These are phyloP conservation scores for Thera britannica DNA, from an alignment of 2,888 invertebrate genomes.

Conservation along the genomic window DNA sequence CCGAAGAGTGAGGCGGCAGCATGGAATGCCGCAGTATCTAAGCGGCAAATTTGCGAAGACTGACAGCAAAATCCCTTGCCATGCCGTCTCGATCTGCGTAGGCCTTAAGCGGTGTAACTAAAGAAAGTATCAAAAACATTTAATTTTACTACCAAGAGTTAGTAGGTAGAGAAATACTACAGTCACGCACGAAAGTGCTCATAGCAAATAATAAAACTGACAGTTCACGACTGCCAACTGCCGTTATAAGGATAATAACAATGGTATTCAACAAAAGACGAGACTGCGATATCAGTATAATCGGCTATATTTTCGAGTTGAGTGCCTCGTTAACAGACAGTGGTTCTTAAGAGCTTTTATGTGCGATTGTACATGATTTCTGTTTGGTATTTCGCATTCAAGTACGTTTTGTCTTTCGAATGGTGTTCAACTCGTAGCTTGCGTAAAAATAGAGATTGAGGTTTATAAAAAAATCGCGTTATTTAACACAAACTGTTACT, in stretches of 20 bases:
- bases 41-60: too few species aligned
- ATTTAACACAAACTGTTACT: too few species aligned
- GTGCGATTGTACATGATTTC: conserved; percentile 44
- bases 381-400: conserved; percentile 33
- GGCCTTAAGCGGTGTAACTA: too few species aligned
- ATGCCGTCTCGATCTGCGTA: too few species aligned
- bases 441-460: too few species aligned
- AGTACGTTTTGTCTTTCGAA: background rate
- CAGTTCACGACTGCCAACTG: conserved; percentile 44
- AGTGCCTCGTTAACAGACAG: conserved; percentile 48
- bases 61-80: too few species aligned
- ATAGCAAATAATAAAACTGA: conserved; percentile 48
- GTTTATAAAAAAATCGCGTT: too few species aligned
- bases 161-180: conserved; percentile 35
- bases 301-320: conserved; percentile 49
- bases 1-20: too few species aligned
- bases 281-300: conserved; percentile 44
- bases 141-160: conserved; percentile 5
- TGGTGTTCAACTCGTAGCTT: too few species aligned
- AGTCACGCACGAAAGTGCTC: conserved; percentile 49
- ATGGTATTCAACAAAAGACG: conserved; percentile 48
- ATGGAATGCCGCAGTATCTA: too few species aligned
- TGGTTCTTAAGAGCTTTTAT: conserved; percentile 44
- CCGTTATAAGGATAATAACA: conserved; percentile 46
- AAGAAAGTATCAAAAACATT: conserved; percentile 3